Conservation (phyloP, 2,797 vertebrate species). For the Allenopithecus nigroviridis region DNA sequence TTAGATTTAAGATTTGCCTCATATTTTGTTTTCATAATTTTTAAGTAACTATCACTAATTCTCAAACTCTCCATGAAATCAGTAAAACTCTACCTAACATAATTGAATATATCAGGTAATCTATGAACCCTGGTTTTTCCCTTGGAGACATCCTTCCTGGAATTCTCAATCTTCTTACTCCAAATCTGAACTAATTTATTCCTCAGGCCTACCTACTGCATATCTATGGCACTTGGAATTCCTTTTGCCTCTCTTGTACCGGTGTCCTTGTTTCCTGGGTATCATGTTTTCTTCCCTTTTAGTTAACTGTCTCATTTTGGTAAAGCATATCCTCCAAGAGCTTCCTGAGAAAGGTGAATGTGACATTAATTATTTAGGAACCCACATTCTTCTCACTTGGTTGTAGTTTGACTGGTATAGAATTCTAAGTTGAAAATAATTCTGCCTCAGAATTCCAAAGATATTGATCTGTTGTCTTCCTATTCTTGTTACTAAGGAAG, state of each 20-base stretch:
- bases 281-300: neutral
- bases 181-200: neutral
- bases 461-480: neutral
- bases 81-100: neutral
- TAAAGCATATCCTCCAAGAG: neutral
- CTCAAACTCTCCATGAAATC: neutral
- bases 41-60: neutral
- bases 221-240: neutral
- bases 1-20: neutral
- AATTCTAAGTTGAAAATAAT: constrained; percentile 38
- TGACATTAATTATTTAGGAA: constrained; percentile 2
- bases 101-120: neutral
- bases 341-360: neutral
- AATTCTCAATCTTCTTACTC: neutral
- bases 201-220: neutral
- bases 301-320: neutral
- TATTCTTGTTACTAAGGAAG: neutral
- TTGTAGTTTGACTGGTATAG: neutral
- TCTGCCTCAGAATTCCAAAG: neutral
- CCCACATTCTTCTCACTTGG: neutral
- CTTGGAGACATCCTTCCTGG: neutral
- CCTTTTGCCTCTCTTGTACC: neutral
- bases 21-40: neutral
- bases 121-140: neutral
- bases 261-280: neutral